Base-by-base conservation (phyloP, 35 echinoderm and acorn worm species). In the Apostichopus parvimensis region DNA sequence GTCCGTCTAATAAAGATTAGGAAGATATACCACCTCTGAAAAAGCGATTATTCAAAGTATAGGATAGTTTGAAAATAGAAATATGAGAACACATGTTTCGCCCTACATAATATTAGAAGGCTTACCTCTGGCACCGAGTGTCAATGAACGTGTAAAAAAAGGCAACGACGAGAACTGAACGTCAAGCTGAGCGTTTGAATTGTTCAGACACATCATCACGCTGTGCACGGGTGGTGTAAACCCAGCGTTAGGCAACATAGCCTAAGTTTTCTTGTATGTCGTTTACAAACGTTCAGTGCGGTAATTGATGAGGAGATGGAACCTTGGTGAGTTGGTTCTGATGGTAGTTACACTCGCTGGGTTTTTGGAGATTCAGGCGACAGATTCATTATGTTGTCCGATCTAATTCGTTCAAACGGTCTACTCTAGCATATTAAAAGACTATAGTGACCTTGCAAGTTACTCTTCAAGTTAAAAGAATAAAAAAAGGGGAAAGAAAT, bases 81-180 rank as follows among this genome's bases (percentile, higher is more conserved):
- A 84, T n/a, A 84, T 9, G 81, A 84, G 56, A 84, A 84, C 54
- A 21, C 14, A 84, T 84, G 81, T 84, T 59, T 58, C 81, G 55
- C 13, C 57, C 12, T 22, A 84, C 17, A 84, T 84, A 60, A 58
- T 58, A 84, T 58, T 84, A 58, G 18, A 10, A 82, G 81, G 20
- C 56, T 58, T 45, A 45, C 34, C 34, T 45, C 34, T 45, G 34
- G n/a, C 71, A 75, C n/a, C 9, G 15, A 84, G 58, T 84, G 81
- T 84, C 81, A 84, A 84, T 59, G 81, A 84, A 84, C 81, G 81
- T 84, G 81, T 84, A 84, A 84, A 84, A 84, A 53, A 17, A 84
- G 55, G 3, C 81, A 58, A 22, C 53, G 81, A 84, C 56, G 55
- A 75, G 71, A 75, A 22, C 8, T 75, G 71, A 75, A 59, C 57